Conservation (phyloP, 2,113 vertebrate genomes). For the Suricata suricatta region DNA sequence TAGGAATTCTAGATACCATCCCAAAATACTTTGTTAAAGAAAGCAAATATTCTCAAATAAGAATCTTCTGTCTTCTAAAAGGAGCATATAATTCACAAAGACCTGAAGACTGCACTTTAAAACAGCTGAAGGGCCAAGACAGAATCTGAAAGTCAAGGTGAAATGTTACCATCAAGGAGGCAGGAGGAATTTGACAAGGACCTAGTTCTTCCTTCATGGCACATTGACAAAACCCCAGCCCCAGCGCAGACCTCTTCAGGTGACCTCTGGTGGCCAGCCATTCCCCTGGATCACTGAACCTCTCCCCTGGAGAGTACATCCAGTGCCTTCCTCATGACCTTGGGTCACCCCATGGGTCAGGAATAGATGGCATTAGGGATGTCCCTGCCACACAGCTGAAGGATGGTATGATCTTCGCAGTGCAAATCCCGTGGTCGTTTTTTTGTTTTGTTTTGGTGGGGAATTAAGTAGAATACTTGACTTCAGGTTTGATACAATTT, state of each 20-base stretch:
- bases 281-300: neutral
- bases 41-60: conserved; percentile 10
- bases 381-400: neutral
- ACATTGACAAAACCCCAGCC: neutral
- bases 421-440: neutral
- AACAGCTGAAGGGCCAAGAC: neutral
- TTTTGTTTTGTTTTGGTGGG: neutral
- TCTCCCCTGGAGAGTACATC: neutral
- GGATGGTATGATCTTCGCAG: neutral
- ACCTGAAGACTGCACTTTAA: neutral
- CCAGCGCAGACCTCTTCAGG: neutral
- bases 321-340: neutral
- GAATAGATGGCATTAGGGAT: neutral
- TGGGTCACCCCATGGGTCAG: neutral
- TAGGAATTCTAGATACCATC: neutral
- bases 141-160: neutral
- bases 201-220: neutral
- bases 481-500: conserved; percentile 34
- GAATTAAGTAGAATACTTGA: neutral
- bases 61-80: neutral
- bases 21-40: neutral
- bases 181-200: neutral
- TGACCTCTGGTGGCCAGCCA: neutral
- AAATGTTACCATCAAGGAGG: neutral
- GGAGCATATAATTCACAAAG: neutral